A percentile compares a stretch with the other conserved stretches of the same genome.
Evolutionary conservation across 64 coral and sea anemone species (phyloP).

Genomic region (Stylophora pistillata): DNA sequence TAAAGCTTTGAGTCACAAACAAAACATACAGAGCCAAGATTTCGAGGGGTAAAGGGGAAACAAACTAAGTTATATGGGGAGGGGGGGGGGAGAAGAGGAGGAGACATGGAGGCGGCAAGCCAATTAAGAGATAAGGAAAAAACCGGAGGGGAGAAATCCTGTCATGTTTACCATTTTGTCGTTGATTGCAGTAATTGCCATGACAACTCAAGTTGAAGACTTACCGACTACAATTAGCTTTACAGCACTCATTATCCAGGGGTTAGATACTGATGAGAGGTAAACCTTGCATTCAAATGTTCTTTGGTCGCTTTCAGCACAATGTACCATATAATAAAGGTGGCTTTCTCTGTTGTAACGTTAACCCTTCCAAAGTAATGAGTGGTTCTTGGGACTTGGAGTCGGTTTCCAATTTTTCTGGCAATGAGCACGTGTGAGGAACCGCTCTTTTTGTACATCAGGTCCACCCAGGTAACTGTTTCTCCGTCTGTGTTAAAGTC

Average conservation of each 20-base stretch:
- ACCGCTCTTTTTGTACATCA: background rate
- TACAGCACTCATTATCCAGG: background rate
- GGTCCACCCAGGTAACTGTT: background rate
- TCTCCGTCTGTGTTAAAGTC: background rate
- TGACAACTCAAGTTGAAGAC: background rate
- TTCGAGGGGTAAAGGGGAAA: too few relatives aligned
- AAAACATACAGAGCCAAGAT: too few relatives aligned
- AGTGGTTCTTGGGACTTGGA: background rate
- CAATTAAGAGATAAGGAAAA: too few relatives aligned
- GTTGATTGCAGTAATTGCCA: background rate
- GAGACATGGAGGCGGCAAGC: too few relatives aligned
- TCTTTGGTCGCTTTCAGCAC: background rate
- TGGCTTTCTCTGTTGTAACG: background rate
- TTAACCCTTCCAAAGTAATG: background rate
- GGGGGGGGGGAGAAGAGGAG: too few relatives aligned
- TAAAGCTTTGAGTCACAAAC: too few relatives aligned
- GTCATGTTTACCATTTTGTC: too few relatives aligned
- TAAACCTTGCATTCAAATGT: background rate
- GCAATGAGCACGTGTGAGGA: background rate
- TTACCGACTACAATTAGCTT: constrained; percentile 61
- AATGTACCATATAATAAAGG: background rate
- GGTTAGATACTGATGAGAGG: background rate
- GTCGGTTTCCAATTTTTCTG: background rate
- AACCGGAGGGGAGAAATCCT: too few relatives aligned
- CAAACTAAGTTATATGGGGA: too few relatives aligned